Evolutionary conservation across 2,888 invertebrate genomes (phyloP).

Genomic region (Dicyrtoma fusca): DNA sequence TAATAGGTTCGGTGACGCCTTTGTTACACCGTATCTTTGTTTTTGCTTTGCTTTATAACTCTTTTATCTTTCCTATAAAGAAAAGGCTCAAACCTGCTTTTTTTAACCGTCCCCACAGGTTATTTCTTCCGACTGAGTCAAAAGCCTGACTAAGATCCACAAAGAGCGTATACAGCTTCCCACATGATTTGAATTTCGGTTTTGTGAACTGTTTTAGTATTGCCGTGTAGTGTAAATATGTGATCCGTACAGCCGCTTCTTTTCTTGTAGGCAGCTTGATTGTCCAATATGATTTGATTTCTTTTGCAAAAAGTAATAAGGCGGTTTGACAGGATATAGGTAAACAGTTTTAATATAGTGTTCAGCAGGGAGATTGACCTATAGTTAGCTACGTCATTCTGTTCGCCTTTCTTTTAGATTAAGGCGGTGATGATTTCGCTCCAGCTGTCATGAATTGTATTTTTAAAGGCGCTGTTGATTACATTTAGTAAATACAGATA

Average conservation of each 20-base stretch:
- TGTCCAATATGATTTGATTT: constrained; percentile 15
- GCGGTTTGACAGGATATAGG: neutral
- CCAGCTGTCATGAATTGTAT: neutral
- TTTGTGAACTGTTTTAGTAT: neutral
- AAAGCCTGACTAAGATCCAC: constrained; percentile 4
- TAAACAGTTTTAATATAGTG: constrained; percentile 22
- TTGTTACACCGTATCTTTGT: neutral
- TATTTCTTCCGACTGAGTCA: neutral
- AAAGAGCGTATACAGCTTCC: neutral
- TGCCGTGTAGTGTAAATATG: neutral
- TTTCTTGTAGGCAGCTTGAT: constrained; percentile 25
- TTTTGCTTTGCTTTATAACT: neutral
- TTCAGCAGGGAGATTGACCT: constrained; percentile 17
- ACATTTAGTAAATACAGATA: neutral
- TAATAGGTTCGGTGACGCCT: neutral
- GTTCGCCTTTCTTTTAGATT: constrained; percentile 7
- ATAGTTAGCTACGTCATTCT: no score
- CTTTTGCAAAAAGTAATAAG: neutral
- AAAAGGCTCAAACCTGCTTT: neutral
- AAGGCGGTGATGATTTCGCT: neutral
- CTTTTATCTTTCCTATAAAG: neutral
- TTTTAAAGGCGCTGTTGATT: neutral
- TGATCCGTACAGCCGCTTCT: constrained; percentile 10
- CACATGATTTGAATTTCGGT: neutral
- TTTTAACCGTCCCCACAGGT: neutral